Conservation (phyloP, 2,113 vertebrate genomes). For the Solenodon paradoxus region DNA sequence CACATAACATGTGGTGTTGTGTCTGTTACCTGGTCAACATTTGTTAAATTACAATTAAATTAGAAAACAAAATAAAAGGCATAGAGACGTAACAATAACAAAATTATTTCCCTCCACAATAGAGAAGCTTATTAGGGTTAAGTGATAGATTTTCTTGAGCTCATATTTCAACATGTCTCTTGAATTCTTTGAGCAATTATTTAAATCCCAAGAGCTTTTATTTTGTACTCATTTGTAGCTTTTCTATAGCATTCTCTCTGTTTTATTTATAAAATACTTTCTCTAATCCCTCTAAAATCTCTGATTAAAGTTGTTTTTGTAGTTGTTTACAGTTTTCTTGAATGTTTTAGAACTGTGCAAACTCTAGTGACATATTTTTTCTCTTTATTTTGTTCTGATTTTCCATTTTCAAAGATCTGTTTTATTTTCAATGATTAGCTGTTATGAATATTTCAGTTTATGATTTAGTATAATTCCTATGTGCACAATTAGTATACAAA, state of each 20-base stretch:
- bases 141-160: background rate
- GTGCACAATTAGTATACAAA: background rate
- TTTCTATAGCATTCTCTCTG: background rate
- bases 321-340: background rate
- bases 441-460: background rate
- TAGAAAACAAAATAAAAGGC: background rate
- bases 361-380: background rate
- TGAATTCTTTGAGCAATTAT: background rate
- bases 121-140: background rate
- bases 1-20: background rate
- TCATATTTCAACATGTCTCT: background rate
- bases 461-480: background rate
- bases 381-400: background rate
- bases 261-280: conserved; percentile 1
- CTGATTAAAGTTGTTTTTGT: background rate
- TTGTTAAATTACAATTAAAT: background rate
- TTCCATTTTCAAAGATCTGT: background rate
- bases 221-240: background rate
- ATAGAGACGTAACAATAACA: background rate
- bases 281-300: background rate
- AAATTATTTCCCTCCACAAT: background rate
- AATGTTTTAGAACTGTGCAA: background rate
- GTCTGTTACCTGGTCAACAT: background rate
- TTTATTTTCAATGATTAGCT: background rate
- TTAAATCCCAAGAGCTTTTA: background rate